phyloP scores from a whole-genome alignment of 1,140 invertebrate species.

The Zaprionus tsacasi region DNA sequence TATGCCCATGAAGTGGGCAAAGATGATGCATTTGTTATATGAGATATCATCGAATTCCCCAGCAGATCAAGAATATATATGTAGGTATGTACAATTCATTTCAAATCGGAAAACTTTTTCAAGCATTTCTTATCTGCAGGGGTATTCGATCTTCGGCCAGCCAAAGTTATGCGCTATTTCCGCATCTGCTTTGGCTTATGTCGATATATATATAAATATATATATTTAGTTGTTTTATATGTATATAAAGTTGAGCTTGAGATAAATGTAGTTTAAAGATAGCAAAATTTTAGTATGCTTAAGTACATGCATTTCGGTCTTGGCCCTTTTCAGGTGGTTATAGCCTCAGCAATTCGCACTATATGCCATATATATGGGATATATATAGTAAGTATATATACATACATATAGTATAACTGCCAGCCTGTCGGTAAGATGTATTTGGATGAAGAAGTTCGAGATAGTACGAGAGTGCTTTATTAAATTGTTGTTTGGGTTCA shows the following conservation, averaged over 20 bases:
- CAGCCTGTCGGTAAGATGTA: slow-evolving; percentile 26
- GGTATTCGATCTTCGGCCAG: slow-evolving; percentile 10
- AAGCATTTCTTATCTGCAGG: slow-evolving; percentile 6
- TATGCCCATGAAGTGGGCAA: slow-evolving; percentile 22
- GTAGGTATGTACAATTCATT: slow-evolving; percentile 3
- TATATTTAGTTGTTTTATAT: not conserved
- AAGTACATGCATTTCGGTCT: slow-evolving; percentile 41
- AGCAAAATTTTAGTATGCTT: slow-evolving; percentile 43
- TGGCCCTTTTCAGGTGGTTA: slow-evolving; percentile 22
- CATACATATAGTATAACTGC: slow-evolving; percentile 22
- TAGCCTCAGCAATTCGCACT: slow-evolving; percentile 19
- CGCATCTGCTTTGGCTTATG: slow-evolving; percentile 9
- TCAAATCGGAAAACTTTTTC: not conserved
- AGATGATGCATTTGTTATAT: slow-evolving; percentile 13
- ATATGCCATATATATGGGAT: slow-evolving; percentile 1
- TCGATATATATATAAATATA: slow-evolving; percentile 3
- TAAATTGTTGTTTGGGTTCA: slow-evolving; percentile 46
- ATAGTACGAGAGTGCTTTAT: slow-evolving; percentile 52
- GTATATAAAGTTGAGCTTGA: slow-evolving; percentile 19
- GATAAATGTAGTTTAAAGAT: slow-evolving; percentile 28
- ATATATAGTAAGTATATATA: slow-evolving; percentile 8
- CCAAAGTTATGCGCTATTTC: slow-evolving; percentile 1
- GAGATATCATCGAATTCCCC: not conserved
- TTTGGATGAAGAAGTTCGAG: slow-evolving; percentile 46
- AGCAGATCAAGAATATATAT: slow-evolving; percentile 8